Evolutionary conservation across 2,888 invertebrate species (phyloP).

Genomic region (Podabrus alpinus): DNA sequence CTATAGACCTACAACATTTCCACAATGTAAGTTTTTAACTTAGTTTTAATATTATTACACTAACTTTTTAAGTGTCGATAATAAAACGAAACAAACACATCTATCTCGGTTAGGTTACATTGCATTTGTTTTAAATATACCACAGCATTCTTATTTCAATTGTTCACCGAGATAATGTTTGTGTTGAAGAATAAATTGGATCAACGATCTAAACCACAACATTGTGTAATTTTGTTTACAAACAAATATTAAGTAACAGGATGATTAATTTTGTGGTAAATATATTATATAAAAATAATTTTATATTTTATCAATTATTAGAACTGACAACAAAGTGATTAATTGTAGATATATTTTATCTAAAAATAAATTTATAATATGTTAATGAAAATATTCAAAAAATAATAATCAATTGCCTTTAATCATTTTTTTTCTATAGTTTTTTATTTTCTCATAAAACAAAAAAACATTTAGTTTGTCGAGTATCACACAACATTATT

Average conservation of each 20-base stretch:
- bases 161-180: background rate
- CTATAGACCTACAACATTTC: constrained; percentile 50
- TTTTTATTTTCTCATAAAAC: too few species aligned
- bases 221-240: background rate
- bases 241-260: background rate
- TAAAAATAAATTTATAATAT: background rate
- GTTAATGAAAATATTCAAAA: background rate
- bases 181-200: background rate
- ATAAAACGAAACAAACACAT: background rate
- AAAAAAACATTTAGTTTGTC: too few species aligned
- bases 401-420: background rate
- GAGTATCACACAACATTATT: too few species aligned
- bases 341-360: background rate
- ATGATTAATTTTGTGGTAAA: background rate
- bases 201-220: background rate
- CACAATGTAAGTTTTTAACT: constrained; percentile 51
- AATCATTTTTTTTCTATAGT: background rate
- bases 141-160: background rate
- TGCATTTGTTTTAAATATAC: background rate
- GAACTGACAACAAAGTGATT: background rate
- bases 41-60: background rate
- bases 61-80: too few species aligned
- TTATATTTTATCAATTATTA: background rate
- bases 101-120: background rate
- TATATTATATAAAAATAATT: background rate